These are phyloP conservation scores for Eulemur albifrons DNA, from an alignment of 2,797 vertebrate species.

Conservation along the genomic window DNA sequence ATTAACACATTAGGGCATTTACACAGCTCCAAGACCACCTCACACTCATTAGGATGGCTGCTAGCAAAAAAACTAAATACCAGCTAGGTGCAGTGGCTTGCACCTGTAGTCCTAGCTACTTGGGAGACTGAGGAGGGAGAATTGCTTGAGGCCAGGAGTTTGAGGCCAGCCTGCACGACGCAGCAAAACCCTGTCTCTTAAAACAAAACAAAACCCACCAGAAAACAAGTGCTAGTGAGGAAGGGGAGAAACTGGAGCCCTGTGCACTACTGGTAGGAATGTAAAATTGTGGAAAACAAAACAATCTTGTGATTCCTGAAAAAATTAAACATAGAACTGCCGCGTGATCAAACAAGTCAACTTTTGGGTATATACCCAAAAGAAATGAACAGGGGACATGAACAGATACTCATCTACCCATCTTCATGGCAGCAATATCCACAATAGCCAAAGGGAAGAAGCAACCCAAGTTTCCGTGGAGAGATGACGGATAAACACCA, in stretches of 20 bases:
- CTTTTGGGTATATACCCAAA: not conserved
- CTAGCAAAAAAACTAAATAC: not conserved
- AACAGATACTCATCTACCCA: not conserved
- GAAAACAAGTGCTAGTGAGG: not conserved
- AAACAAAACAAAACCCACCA: not conserved
- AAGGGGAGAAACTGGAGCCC: not conserved
- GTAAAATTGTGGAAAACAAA: too few species aligned
- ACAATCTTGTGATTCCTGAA: too few species aligned
- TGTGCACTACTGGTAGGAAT: not conserved
- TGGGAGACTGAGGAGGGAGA: too few species aligned
- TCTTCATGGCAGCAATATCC: not conserved
- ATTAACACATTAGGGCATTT: not conserved
- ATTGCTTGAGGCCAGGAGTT: too few species aligned
- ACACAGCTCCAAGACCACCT: not conserved
- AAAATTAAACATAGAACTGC: not conserved
- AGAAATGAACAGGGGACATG: not conserved
- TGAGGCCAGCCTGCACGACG: too few species aligned
- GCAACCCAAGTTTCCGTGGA: not conserved
- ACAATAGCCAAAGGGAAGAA: not conserved
- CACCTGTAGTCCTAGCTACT: too few species aligned
- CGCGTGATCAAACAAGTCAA: not conserved
- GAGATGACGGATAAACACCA: not conserved
- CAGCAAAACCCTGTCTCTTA: too few species aligned
- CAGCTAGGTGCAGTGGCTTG: too few species aligned
- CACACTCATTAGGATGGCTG: not conserved